Evolutionary conservation across 1,140 invertebrate species (phyloP).

Genomic region (Lordiphosa clarofinis): DNA sequence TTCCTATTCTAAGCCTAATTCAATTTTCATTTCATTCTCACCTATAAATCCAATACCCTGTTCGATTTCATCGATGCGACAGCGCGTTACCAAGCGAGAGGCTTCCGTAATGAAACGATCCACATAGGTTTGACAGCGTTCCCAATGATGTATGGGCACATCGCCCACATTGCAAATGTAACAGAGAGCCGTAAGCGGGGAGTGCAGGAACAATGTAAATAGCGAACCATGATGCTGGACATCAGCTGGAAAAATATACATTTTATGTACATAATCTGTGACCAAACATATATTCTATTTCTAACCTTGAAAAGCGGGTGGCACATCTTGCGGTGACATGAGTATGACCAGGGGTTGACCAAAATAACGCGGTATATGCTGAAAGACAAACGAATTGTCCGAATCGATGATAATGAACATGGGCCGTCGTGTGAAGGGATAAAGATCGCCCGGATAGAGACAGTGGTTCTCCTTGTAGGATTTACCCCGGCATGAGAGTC

Average conservation of each 20-base stretch:
- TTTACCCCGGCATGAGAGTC: conserved; percentile 82
- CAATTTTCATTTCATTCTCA: conserved; percentile 5
- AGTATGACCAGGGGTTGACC: conserved; percentile 96
- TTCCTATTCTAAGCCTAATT: no score
- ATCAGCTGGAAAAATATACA: conserved; percentile 82
- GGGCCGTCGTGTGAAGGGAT: conserved; percentile 94
- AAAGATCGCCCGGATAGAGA: conserved; percentile 95
- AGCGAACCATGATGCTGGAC: conserved; percentile 94
- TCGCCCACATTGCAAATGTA: conserved; percentile 93
- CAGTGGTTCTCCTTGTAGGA: conserved; percentile 91
- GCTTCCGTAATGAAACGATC: conserved; percentile 95
- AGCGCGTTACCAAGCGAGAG: conserved; percentile 89
- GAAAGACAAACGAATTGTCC: conserved; percentile 96
- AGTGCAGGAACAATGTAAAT: conserved; percentile 97
- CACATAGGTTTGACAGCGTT: conserved; percentile 92
- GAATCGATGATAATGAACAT: conserved; percentile 97
- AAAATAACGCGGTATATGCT: conserved; percentile 94
- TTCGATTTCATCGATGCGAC: conserved; percentile 88
- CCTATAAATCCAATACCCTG: conserved; percentile 79
- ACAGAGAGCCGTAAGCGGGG: conserved; percentile 95
- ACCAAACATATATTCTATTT: fast-evolving
- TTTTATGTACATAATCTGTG: no score
- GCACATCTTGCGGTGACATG: conserved; percentile 95
- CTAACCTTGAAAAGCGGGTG: conserved; percentile 89
- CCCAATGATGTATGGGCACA: conserved; percentile 93